These are phyloP conservation scores for Agriotes lineatus DNA, from an alignment of 2,888 invertebrate genomes.

Conservation along the genomic window DNA sequence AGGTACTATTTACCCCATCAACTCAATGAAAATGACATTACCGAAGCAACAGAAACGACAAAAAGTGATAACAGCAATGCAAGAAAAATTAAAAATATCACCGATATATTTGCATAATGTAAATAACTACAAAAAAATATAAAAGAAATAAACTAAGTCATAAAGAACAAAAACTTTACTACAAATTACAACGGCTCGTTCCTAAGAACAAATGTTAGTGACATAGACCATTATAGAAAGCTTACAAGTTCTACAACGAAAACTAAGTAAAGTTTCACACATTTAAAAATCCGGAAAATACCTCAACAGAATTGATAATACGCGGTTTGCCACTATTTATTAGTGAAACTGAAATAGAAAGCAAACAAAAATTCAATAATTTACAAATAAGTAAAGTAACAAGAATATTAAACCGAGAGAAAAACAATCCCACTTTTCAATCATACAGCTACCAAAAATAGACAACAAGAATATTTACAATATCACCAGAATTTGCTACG, in stretches of 20 bases:
- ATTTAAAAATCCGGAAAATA: background rate
- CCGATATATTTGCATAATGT: too few species aligned
- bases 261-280: background rate
- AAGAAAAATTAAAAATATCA: background rate
- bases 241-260: background rate
- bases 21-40: background rate
- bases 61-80: background rate
- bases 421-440: background rate
- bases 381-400: background rate
- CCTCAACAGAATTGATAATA: background rate
- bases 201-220: too few species aligned
- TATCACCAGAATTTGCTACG: too few species aligned
- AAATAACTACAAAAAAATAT: too few species aligned
- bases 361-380: background rate
- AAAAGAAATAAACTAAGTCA: too few species aligned
- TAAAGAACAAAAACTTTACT: too few species aligned
- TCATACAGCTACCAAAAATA: background rate
- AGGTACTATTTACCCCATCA: background rate
- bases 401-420: background rate
- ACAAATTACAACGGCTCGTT: too few species aligned
- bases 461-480: too few species aligned
- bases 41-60: background rate
- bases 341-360: too few species aligned
- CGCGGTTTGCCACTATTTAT: too few species aligned
- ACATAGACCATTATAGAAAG: background rate